A percentile compares a stretch with the other conserved stretches of the same genome.
These are phyloP conservation scores for Parauchenoglanis punctatus DNA, from an alignment of 2,797 vertebrate species.

Conservation along the genomic window DNA sequence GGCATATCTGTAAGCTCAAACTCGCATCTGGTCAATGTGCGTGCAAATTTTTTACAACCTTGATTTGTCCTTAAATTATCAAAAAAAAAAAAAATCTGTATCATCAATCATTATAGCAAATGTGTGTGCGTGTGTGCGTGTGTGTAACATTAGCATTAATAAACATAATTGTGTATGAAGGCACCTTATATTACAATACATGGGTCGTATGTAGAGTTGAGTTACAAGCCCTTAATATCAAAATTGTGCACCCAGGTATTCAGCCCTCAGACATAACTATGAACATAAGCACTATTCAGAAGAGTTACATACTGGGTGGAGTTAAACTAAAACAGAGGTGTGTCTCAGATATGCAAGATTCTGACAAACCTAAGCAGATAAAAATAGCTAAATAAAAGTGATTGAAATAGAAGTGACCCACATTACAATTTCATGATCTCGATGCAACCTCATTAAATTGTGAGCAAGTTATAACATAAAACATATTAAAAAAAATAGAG, in stretches of 20 bases:
- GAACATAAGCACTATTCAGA: background rate
- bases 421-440: background rate
- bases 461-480: background rate
- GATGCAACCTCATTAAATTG: background rate
- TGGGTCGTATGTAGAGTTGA: background rate
- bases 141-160: too few relatives aligned
- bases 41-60: background rate
- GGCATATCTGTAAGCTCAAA: background rate
- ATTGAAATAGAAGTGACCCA: background rate
- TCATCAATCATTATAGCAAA: background rate
- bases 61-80: background rate
- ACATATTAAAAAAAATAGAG: too few relatives aligned
- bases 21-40: background rate
- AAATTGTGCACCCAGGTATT: slow-evolving; percentile 1
- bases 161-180: background rate
- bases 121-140: too few relatives aligned
- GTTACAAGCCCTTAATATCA: background rate
- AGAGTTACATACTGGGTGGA: background rate
- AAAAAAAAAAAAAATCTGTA: background rate
- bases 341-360: background rate
- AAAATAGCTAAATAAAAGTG: background rate
- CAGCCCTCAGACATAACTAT: background rate
- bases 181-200: background rate
- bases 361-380: background rate
- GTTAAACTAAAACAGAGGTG: background rate